Base-by-base conservation (phyloP, 2,797 vertebrate genomes). In the Sebastiscus albofasciatus region DNA sequence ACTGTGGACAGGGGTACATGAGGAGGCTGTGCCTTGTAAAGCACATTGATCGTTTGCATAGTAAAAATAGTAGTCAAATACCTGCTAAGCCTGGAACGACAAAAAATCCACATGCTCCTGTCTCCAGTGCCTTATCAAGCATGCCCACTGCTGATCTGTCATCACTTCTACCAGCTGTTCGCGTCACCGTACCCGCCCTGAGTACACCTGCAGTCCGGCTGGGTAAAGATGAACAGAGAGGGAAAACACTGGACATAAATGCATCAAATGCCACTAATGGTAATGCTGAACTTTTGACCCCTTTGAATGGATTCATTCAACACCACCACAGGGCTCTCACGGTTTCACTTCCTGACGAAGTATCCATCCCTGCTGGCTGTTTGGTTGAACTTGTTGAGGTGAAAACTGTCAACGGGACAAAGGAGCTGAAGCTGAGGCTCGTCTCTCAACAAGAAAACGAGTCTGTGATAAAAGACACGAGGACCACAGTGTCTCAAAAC, bases 371-470 rank as follows among this genome's bases (percentile, higher is more conserved):
- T 4, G 95, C 97, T 2, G 98, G 97, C 85, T 99, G 98, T 90
- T 92, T 98, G 82, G 97, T 98, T 68, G 97, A 99, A 89, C 87
- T 99, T 64, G 94, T 98, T 16, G 97, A 99, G 26, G 96, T 99
- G 67, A 99, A 97, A 92, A 97, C 97, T 26, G 96, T 98, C 55
- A 98, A 98, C 0, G 97, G 97, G 54, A 95, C 97, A 0, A 97
- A 97, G 67, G 97, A 98, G 80, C 89, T 99, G 24, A 96, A 98
- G 84, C 94, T 99, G 73, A 96, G 97, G 79, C 88, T 98, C 6
- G 90, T 96, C 33, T 92, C 96, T 5, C 90, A 95, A 84, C 94
- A 94, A 60, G 89, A 94, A 5, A 86, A 91, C 1, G 89, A 91
- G 49, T 84, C 90, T 0, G 82, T 89, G 36, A 90, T 85, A 29